These are phyloP conservation scores for Podiceps cristatus DNA, from an alignment of 2,113 vertebrate species.

Conservation along the genomic window DNA sequence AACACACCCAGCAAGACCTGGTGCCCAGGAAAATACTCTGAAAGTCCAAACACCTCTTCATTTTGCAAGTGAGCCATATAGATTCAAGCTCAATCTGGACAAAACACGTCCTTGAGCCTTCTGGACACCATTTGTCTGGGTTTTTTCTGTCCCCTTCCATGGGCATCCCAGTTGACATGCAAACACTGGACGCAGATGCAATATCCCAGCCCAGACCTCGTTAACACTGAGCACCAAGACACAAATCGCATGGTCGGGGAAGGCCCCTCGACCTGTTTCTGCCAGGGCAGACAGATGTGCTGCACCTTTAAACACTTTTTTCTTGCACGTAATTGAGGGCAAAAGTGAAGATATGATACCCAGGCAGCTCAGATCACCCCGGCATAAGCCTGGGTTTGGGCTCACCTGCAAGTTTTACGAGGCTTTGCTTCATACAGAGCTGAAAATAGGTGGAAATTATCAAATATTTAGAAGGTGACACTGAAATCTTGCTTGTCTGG, in stretches of 20 bases:
- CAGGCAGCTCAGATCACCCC: background rate
- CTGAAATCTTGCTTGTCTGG: background rate
- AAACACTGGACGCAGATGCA: background rate
- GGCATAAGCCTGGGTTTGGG: background rate
- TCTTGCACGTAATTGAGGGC: background rate
- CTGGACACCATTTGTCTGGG: background rate
- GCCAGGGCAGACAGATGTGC: accelerated
- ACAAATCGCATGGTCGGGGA: background rate
- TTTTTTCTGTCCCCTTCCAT: background rate
- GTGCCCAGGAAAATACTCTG: slow-evolving; percentile 24
- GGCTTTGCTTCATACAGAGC: background rate
- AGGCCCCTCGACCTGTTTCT: background rate
- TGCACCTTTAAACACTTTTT: background rate
- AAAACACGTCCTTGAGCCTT: background rate
- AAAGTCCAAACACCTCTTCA: background rate
- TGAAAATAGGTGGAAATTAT: background rate
- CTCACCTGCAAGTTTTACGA: background rate
- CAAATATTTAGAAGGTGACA: background rate
- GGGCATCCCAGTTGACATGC: background rate
- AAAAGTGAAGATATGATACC: background rate
- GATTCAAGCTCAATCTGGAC: background rate
- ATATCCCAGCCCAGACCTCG: background rate
- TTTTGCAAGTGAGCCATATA: background rate
- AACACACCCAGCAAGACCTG: background rate
- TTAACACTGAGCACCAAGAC: accelerated